Base-by-base conservation (phyloP, 2,113 vertebrate genomes). In the Urocitellus parryii region DNA sequence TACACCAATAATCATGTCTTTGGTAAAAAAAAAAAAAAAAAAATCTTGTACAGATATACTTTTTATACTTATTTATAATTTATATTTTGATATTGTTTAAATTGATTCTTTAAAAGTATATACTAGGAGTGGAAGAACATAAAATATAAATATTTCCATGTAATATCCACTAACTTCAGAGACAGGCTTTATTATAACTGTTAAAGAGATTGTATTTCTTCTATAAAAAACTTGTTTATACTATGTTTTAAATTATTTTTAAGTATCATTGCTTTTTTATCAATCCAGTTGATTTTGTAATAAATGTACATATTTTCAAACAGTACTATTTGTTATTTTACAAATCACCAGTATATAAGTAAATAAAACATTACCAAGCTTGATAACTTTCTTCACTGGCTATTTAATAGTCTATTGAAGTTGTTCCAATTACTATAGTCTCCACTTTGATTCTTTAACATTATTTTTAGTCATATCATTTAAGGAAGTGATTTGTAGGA, bases 241-340 rank as follows among this genome's bases (percentile, higher is more conserved):
- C 34, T 90, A 77, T 97, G 22, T 89, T 81, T 74, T 90, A 94
- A 94, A 72, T 90, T 97, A 90, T 95, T 95, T 78, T 91, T 63
- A 96, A 98, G 90, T 93, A 94, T 39, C 91, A 68, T 67, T 80
- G 85, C 58, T 97, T 98, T 97, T 80, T 97, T 84, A 91, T 77
- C 11, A 25, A 81, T 13, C 3, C 61, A 96, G 25, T 20, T 97
- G 14, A 70, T 90, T 97, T 95, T 91, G 2, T 97, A 95, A 74
- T 97, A 97, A 96, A 81, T 83, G 16, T 88, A 68, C 48, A 90
- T 78, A 48, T 90, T 92, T 95, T 81, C 92, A 80, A 96, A 67
- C 42, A 90, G 1, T 65, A 65, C 16, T 79, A 2, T 61, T 93
- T 91, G 29, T 87, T 96, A 37, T 63, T 88, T 70, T 95, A 24